Evolutionary conservation across 2,797 vertebrate species (phyloP).

Genomic region (Enteromius paludinosus): DNA sequence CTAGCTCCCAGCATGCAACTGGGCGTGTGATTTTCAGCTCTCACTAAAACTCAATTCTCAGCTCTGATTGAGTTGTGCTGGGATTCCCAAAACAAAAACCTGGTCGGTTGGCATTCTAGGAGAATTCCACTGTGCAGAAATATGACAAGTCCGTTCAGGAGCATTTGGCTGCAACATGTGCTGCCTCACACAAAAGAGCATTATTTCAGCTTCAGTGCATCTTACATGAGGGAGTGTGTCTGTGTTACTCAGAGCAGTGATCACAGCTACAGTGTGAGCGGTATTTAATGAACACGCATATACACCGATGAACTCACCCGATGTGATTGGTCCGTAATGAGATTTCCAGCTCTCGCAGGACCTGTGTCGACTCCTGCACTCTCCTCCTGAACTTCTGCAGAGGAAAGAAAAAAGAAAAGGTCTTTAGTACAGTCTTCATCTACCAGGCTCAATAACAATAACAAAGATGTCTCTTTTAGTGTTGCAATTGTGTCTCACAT

Average conservation of each 20-base stretch:
- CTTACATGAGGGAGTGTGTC: neutral
- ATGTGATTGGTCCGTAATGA: conserved; percentile 99
- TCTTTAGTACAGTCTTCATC: conserved; percentile 31
- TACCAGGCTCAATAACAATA: neutral
- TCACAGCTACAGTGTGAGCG: neutral
- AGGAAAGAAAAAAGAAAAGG: conserved; percentile 52
- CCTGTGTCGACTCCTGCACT: conserved; percentile 98
- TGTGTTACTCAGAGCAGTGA: neutral
- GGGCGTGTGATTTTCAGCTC: conserved; percentile 4
- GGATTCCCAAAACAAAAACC: neutral
- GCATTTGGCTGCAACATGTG: neutral
- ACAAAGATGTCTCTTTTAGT: neutral
- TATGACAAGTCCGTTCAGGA: conserved; percentile 25
- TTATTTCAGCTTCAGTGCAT: neutral
- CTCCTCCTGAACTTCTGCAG: conserved; percentile 94
- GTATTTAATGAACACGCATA: conserved; percentile 16
- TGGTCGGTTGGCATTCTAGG: neutral
- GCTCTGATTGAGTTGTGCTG: neutral
- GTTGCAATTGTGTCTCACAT: neutral
- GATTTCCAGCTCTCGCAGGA: conserved; percentile 98
- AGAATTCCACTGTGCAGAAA: neutral
- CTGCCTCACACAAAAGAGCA: neutral
- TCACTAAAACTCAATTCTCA: conserved; percentile 31
- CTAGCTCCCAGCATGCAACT: conserved; percentile 32
- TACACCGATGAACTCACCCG: conserved; percentile 83